Base-by-base conservation (phyloP, 2,113 vertebrate species). In the Hypomesus transpacificus region DNA sequence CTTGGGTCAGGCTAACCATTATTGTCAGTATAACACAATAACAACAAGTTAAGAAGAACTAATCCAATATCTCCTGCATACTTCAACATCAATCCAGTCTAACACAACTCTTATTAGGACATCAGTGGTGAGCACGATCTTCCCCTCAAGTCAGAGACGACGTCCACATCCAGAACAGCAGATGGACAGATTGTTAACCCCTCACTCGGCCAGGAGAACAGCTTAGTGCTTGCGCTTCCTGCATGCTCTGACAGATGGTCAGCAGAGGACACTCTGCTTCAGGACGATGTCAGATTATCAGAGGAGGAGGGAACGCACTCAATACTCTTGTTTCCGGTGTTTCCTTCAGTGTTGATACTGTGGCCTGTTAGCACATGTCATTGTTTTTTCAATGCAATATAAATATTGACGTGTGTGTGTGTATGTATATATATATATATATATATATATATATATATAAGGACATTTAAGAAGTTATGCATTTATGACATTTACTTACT, bases 151-250 rank as follows among this genome's bases (percentile, higher is more conserved):
- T 4, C 63, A 64, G 17, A 18, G 62, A 68, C 56, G 67, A 56
- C 65, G 18, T 53, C 60, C 8, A 22, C 67, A 74, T 75, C 51
- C 57, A 34, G 54, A 75, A n/a, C 50, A 83, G 53, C 75, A 82
- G 81, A 80, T 75, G 78, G 80, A 21, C 28, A 52, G 70, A 68
- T 68, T 76, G 68, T 81, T 72, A 62, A 78, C 79, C 66, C 73
- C 79, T 75, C 62, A 75, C 63, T 66, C 73, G 79, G 66, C 58
- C 80, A 74, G 28, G 73, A 70, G 24, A 26, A 34, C n/a, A 60
- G 24, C 17, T 16, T 67, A 39, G 65, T 39, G 39, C 24, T 18
- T 56, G 62, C 46, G 61, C 66, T 62, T 84, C 77, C 71, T 69
- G 59, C 28, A 67, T 81, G 21, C 62, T 69, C 18, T 16, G 66